A percentile compares a stretch with the other conserved stretches of the same genome.
phyloP scores from a whole-genome alignment of 2,113 vertebrate genomes.

The Rhinogobius similis region DNA sequence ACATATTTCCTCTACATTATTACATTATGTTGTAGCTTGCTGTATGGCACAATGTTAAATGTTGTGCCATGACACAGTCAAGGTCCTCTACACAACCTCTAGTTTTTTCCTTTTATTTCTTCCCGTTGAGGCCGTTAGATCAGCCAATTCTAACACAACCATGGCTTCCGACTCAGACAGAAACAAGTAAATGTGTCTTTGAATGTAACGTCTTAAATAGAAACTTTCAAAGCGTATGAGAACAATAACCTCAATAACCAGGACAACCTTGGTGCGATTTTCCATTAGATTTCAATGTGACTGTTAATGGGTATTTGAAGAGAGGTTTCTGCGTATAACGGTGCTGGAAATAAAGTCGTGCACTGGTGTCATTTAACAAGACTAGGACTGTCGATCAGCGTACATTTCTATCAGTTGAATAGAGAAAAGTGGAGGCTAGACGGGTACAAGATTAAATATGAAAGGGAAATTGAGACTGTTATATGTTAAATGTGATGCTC shows the following conservation, averaged over 20 bases:
- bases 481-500: slow-evolving; percentile 33
- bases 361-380: slow-evolving; percentile 50
- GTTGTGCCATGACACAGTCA: neutral
- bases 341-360: slow-evolving; percentile 53
- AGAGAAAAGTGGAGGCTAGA: slow-evolving; percentile 41
- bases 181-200: neutral
- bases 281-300: slow-evolving; percentile 47
- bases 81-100: slow-evolving; percentile 24
- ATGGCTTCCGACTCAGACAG: neutral
- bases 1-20: too few species aligned
- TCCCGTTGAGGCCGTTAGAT: slow-evolving; percentile 14
- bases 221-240: too few species aligned
- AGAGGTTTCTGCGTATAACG: slow-evolving; percentile 48
- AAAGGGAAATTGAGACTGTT: slow-evolving; percentile 48
- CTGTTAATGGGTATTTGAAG: slow-evolving; percentile 61
- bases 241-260: too few species aligned
- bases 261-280: slow-evolving; percentile 28
- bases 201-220: neutral
- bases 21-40: neutral
- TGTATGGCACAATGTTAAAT: neutral
- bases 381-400: slow-evolving; percentile 55
- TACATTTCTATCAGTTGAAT: slow-evolving; percentile 47
- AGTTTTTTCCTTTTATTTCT: slow-evolving; percentile 4
- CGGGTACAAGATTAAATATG: slow-evolving; percentile 71
- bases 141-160: slow-evolving; percentile 25